A percentile compares a stretch with the other conserved stretches of the same genome.
Evolutionary conservation across 2,888 invertebrate species (phyloP).

Genomic region (Cenopis cana): DNA sequence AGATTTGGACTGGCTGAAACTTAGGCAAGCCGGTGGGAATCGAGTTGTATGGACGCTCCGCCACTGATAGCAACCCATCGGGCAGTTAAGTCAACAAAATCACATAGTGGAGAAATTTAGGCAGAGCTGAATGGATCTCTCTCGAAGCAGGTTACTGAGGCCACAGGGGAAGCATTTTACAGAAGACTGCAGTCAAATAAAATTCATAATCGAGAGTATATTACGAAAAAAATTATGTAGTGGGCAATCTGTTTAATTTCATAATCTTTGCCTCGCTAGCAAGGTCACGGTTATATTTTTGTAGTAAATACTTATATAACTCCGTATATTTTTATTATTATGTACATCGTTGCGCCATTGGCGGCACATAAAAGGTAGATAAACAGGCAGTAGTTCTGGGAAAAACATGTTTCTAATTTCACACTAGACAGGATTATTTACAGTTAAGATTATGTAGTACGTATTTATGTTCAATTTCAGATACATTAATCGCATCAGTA

Average conservation of each 20-base stretch:
- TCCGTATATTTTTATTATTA: conserved; percentile 13
- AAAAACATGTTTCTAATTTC: conserved; percentile 21
- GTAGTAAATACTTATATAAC: conserved; percentile 15
- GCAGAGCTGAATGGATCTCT: not conserved
- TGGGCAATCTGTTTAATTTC: conserved; percentile 9
- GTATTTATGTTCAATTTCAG: too few species aligned
- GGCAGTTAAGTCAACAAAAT: not conserved
- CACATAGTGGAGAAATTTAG: not conserved
- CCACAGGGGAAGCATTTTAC: too few species aligned
- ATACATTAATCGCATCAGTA: too few species aligned
- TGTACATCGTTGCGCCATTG: conserved; percentile 28
- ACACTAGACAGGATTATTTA: not conserved
- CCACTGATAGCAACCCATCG: too few species aligned
- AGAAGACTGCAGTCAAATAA: not conserved
- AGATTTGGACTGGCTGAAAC: too few species aligned
- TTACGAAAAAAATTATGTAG: not conserved
- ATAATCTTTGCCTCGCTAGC: conserved; percentile 15
- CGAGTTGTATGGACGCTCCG: too few species aligned
- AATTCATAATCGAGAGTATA: not conserved
- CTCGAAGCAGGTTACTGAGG: not conserved
- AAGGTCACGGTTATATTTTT: conserved; percentile 28
- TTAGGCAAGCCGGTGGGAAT: too few species aligned
- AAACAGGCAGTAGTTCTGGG: conserved; percentile 28
- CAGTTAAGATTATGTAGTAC: not conserved
- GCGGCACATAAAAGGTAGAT: conserved; percentile 34